phyloP scores from a whole-genome alignment of 2,113 vertebrate genomes.

The Limnothrissa miodon region DNA sequence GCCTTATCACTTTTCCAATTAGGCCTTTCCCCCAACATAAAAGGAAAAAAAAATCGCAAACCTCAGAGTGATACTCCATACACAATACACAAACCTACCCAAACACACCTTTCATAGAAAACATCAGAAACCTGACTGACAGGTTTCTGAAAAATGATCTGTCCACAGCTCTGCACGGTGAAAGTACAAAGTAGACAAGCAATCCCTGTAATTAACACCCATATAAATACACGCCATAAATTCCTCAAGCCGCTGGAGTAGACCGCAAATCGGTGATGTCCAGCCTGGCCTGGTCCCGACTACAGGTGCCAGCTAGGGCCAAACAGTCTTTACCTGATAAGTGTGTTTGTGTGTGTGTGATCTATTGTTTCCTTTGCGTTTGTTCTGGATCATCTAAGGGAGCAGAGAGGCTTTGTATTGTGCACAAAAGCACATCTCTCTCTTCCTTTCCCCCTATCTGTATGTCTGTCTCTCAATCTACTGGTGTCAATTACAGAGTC shows the following conservation, averaged over 20 bases:
- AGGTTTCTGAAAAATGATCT: background rate
- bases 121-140: constrained; percentile 5
- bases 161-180: background rate
- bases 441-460: background rate
- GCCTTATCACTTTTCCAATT: background rate
- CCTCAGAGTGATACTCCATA: background rate
- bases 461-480: background rate
- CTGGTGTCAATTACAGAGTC: background rate
- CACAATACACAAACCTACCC: background rate
- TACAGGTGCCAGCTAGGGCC: background rate
- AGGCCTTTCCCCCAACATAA: background rate
- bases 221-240: background rate
- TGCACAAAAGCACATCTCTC: background rate
- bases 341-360: background rate
- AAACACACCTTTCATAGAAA: constrained; percentile 2
- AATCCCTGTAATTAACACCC: background rate
- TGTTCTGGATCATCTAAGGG: background rate
- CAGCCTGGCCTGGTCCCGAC: background rate
- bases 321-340: background rate
- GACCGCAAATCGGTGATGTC: background rate
- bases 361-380: background rate
- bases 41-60: background rate
- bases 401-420: background rate
- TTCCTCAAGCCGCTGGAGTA: background rate
- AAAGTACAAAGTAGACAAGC: background rate